Conservation (phyloP, 2,797 vertebrate species). For the Falco berigora region DNA sequence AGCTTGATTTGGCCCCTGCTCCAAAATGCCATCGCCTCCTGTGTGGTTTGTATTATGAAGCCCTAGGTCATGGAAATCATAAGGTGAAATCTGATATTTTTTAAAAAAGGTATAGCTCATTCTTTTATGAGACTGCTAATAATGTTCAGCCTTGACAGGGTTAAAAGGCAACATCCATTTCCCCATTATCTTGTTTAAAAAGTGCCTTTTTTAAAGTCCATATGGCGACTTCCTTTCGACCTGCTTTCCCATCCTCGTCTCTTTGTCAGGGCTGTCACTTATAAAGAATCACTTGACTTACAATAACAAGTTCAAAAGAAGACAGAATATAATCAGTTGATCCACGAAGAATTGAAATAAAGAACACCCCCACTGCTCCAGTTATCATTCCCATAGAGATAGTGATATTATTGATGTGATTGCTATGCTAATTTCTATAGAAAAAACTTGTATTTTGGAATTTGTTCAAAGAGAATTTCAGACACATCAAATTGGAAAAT, state of each 20-base stretch:
- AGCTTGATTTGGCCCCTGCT: not conserved
- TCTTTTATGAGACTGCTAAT: conserved; percentile 38
- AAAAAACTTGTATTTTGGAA: conserved; percentile 83
- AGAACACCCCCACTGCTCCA: conserved; percentile 90
- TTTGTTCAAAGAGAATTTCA: conserved; percentile 88
- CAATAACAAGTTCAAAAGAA: conserved; percentile 98
- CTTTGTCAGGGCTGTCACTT: conserved; percentile 97
- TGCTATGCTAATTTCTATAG: conserved; percentile 91
- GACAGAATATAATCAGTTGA: conserved; percentile 92
- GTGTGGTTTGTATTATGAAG: not conserved
- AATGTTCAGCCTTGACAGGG: conserved; percentile 52
- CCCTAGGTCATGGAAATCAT: not conserved
- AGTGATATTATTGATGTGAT: conserved; percentile 93
- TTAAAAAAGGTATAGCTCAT: not conserved
- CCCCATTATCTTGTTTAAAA: conserved; percentile 83
- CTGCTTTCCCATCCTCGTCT: conserved; percentile 89
- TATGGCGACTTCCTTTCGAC: conserved; percentile 97
- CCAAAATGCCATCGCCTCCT: not conserved
- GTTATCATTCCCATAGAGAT: conserved; percentile 94
- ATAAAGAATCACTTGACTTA: conserved; percentile 99
- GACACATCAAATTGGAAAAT: conserved; percentile 84
- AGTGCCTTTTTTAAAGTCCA: conserved; percentile 92
- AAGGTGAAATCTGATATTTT: conserved; percentile 40
- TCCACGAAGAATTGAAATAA: conserved; percentile 94
- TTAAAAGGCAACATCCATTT: conserved; percentile 71